A percentile compares a stretch with the other conserved stretches of the same genome.
These are phyloP conservation scores for Plectropomus leopardus DNA, from an alignment of 2,113 vertebrate genomes.

Conservation along the genomic window DNA sequence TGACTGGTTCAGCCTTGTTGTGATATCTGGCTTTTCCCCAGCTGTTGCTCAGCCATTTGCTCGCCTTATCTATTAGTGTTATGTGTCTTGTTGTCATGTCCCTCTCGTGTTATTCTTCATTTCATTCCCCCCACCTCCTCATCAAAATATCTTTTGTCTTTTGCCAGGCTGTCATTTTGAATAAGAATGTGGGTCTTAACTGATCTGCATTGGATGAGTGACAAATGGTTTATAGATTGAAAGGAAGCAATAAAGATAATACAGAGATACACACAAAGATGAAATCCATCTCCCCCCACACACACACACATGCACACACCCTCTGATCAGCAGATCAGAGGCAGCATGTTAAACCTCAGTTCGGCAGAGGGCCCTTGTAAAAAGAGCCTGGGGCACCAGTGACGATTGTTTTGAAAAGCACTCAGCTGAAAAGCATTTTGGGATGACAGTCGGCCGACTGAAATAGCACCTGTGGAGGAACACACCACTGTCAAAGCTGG, in stretches of 20 bases:
- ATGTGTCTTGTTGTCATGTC: conserved; percentile 27
- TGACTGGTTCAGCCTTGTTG: conserved; percentile 45
- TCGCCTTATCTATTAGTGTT: conserved; percentile 31
- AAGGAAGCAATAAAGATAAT: conserved; percentile 28
- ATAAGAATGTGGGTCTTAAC: conserved; percentile 35
- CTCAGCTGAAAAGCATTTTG: conserved; percentile 84
- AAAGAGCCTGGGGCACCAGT: conserved; percentile 78
- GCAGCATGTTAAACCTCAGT: conserved; percentile 75
- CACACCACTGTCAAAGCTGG: conserved; percentile 67
- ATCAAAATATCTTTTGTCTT: conserved; percentile 38
- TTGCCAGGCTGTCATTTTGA: conserved; percentile 46
- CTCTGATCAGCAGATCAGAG: conserved; percentile 64
- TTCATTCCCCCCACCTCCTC: conserved; percentile 12
- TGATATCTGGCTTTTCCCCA: conserved; percentile 39
- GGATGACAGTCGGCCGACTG: conserved; percentile 82
- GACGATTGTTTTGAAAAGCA: conserved; percentile 86
- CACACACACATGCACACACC: neutral
- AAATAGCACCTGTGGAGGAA: conserved; percentile 82
- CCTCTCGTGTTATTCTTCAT: conserved; percentile 7
- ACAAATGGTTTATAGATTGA: conserved; percentile 32
- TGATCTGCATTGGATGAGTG: conserved; percentile 22
- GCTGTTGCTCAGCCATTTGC: conserved; percentile 50
- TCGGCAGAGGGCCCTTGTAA: conserved; percentile 78
- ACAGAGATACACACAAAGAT: conserved; percentile 4
- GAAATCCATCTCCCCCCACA: neutral